Evolutionary conservation across 2,113 vertebrate genomes (phyloP).

Genomic region (Etheostoma spectabile): DNA sequence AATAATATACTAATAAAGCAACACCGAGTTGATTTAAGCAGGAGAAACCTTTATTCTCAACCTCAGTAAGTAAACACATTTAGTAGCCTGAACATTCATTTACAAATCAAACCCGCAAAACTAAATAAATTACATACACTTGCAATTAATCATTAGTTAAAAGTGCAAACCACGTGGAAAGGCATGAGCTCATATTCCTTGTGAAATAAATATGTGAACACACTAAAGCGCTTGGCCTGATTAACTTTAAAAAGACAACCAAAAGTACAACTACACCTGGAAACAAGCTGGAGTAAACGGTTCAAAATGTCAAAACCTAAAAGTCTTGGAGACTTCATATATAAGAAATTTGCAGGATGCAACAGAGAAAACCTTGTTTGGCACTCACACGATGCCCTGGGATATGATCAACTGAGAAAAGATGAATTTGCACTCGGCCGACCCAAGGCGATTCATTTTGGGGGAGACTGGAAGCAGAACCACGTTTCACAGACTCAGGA

Average conservation of each 20-base stretch:
- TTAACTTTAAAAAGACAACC: not conserved
- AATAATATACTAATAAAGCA: not conserved
- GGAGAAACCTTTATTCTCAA: conserved; percentile 72
- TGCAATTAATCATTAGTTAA: conserved; percentile 52
- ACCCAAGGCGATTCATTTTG: conserved; percentile 29
- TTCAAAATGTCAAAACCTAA: not conserved
- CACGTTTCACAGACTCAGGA: conserved; percentile 13
- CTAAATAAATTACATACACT: conserved; percentile 65
- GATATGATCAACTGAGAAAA: conserved; percentile 36
- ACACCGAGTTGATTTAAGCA: conserved; percentile 16
- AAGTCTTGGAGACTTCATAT: not conserved
- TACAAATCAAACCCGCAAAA: conserved; percentile 53
- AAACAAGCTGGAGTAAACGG: not conserved
- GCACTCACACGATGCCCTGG: conserved; percentile 47
- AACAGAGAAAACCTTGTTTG: conserved; percentile 19
- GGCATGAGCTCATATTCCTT: conserved; percentile 38
- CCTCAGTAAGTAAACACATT: conserved; percentile 54
- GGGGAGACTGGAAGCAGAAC: conserved; percentile 20
- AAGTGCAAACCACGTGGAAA: conserved; percentile 66
- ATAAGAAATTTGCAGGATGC: conserved; percentile 27
- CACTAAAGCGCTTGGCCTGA: not conserved
- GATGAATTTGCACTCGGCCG: conserved; percentile 25
- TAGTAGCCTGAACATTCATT: conserved; percentile 61
- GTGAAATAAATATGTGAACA: conserved; percentile 51
- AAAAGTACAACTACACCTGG: not conserved